Evolutionary conservation across 2,797 vertebrate species (phyloP), one percentile per base, ranked within the genome.

Genomic region (Rhynchotus rufescens): DNA sequence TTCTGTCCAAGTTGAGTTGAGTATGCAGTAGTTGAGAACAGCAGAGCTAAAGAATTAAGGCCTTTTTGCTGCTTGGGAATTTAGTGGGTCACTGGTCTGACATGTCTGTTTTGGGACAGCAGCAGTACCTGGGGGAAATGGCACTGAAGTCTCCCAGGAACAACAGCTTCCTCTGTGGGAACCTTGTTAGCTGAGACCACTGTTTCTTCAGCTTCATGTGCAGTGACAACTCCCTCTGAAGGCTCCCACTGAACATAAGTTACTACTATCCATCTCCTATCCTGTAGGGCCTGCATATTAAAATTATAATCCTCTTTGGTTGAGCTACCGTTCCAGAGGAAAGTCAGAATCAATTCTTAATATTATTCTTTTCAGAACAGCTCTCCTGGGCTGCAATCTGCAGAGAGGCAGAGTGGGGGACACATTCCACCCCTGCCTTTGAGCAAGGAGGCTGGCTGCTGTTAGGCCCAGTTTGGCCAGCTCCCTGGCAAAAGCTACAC

Each of bases 161-260:
- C 10, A 88, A 71, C 74, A 92, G 36, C 62, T 88, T 80, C 80
- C 85, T 91, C 74, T 81, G 30, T 66, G 42, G n/a, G 51, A 94
- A 60, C n/a, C 61, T 95, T 74, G 60, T 94, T 90, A 94, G 45
- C 80, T 84, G 61, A 77, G 49, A 84, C 36, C 54, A 38, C 30
- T 36, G 30, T 40, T 40, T 22, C 38, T 36, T 54, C 49, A 71
- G 15, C 60, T 86, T 86, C 72, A 84, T 69, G 77, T 89, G 64
- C 60, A 84, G 22, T 56, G 80, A 44, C 62, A 85, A 44, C 19
- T 89, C 60, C 66, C 76, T 67, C 38, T 56, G 69, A 90, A 49
- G 79, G 80, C 65, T 77, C 40, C 59, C 34, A 67, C 52, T 83
- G 82, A 90, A 80, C 0, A 2, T 66, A n/a, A 56, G 62, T 77